Base-by-base conservation (phyloP, 2,113 vertebrate genomes). In the Aphyosemion australe region DNA sequence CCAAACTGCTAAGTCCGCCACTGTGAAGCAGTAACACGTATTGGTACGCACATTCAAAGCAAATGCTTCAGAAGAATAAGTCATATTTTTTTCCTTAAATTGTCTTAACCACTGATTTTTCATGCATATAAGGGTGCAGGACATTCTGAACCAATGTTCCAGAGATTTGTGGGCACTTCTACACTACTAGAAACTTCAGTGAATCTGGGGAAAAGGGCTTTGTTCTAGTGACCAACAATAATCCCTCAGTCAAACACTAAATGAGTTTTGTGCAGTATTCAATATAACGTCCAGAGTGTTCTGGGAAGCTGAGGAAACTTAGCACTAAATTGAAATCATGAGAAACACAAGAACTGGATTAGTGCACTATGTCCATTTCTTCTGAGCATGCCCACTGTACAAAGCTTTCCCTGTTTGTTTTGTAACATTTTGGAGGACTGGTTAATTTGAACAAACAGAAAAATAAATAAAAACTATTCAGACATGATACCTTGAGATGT, bases 321-420 rank as follows among this genome's bases (percentile, higher is more conserved):
- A 37, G 20, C 14, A 19, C 45, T 20, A 18, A 61, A 78, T 34
- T 50, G 5, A 66, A 74, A 46, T 69, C 19, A 59, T 56, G 46
- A 16, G 16, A 16, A 2, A 26, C 26, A 26, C 34, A 59, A 3
- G 4, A 37, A 41, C 10, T 9, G 32, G 12, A 53, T 61, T 31
- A 56, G 34, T 1, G 10, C 15, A 34, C 14, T 14, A 61, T 21
- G 19, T 49, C 14, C 4, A 61, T 49, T 42, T 42, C 37, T 43
- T 45, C 58, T 34, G 21, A 43, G 63, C 34, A n/a, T 12, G 1
- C 16, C 18, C 19, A 62, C 46, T 58, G 21, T 37, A 12, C 9
- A 26, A 9, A 37, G 39, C 39, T 68, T 54, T 10, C 47, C 19
- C 11, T 10, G 12, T 26, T 43, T 37, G 26, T 0, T 21, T 62